Base-by-base conservation (phyloP, 2,888 invertebrate genomes). In the Toxonevra muliebris region DNA sequence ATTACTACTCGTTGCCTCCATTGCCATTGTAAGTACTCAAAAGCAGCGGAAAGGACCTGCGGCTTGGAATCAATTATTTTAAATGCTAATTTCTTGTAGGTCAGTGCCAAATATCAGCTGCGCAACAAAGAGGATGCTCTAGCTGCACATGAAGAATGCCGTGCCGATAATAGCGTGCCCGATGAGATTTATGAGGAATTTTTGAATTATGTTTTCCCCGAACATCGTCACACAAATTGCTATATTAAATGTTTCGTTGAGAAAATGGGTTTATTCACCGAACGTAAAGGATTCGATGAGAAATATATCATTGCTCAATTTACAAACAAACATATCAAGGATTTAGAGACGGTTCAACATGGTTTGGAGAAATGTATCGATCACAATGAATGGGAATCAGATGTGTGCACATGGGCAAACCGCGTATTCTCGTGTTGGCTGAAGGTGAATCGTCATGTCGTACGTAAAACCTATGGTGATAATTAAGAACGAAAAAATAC, bases 171-270 rank as follows among this genome's bases (percentile, higher is more conserved):
- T 12, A 61, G 73, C 53, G 77, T 84, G 53, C 80, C 85, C 42
- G 79, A 79, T 52, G 83, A 82, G 1, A 77, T 81, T 57, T 80
- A 80, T 41, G 80, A 82, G 20, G 76, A 84, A 73, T 85, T 74
- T 69, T 70, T 73, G 61, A 80, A 76, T 57, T 83, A 79, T 41
- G 80, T 80, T 19, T 84, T 84, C 65, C 79, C 80, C 4, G 74
- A 77, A 11, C 83, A 85, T 64, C 79, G 80, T 10, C 78, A 72
- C 54, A 85, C 85, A 52, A 78, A 76, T 15, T 84, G 83, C 73
- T 84, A 82, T 64, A 76, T 85, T 2, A 81, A 82, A 72, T 84
- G 84, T 64, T 80, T 83, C 68, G 73, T 85, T n/a, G 80, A 79
- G 66, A 80, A 84, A 72, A 79, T 84, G 76, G 83, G 80, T 0